Base-by-base conservation (phyloP, 2,797 vertebrate genomes). In the Thaleichthys pacificus region DNA sequence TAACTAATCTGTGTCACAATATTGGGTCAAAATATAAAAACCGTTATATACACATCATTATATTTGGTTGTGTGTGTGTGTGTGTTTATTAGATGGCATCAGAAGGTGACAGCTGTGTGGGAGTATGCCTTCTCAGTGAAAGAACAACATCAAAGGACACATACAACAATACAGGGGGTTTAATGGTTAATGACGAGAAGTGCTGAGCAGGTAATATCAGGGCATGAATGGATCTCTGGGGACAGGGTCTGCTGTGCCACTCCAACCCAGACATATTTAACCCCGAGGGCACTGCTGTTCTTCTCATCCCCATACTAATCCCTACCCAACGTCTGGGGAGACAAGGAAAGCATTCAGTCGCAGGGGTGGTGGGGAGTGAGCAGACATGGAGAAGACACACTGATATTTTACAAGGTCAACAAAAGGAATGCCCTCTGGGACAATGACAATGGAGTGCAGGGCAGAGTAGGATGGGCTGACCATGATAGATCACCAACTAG, bases 401-500 rank as follows among this genome's bases (percentile, higher is more conserved):
- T 76, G 86, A 91, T 91, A 91, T 93, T 93, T 94, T 92, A 93
- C 93, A 91, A 86, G 92, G 93, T 93, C 91, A 92, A 94, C 92
- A 94, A 92, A 95, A 93, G 88, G 88, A 91, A 89, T 83, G 87
- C 89, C 91, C 89, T 89, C 72, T 88, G 87, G 85, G 93, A 94
- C 87, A 91, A 91, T 82, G 84, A 80, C 12, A 88, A 74, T 80
- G 89, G 82, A 77, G 70, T 76, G 71, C 74, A 61, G 77, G 77
- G 9, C 87, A 85, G 92, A 91, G 88, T 88, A 89, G 89, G 21
- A 80, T 86, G 88, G 88, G 86, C 91, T 80, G 89, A 93, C 87
- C 89, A 90, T 96, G 95, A 97, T 92, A 93, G 94, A 97, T 96
- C 89, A 93, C 92, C 87, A 90, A 88, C 84, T 90, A 88, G 86